Base-by-base conservation (phyloP, 2,113 vertebrate species). In the Brienomyrus brachyistius region DNA sequence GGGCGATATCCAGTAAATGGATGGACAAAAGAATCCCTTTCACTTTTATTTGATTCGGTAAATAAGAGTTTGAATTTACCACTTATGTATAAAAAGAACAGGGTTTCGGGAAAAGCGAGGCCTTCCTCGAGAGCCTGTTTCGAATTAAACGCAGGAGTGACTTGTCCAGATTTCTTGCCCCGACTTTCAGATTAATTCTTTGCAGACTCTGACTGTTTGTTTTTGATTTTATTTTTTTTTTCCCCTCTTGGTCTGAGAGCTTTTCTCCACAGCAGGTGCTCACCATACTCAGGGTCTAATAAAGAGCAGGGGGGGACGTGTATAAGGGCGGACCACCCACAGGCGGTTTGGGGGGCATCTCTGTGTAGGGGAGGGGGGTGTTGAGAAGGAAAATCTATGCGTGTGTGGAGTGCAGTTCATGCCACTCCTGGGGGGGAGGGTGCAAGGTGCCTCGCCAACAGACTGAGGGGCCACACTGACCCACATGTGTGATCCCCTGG, bases 181-280 rank as follows among this genome's bases (percentile, higher is more conserved):
- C 93, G 95, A 94, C 94, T 48, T 94, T 92, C 90, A 94, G 95
- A 96, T 95, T 94, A 96, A 95, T 95, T 94, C 91, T 94, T 94
- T 89, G 90, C 93, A 90, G 85, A 47, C 89, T n/a, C 35, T 66
- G 82, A 4, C 2, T 89, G 19, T 89, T 40, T 56, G 52, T 89
- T 84, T 89, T 35, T 88, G 43, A 51, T 45, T 31, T 77, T 9
- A 66, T 11, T 59, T 59, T 3, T 62, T 56, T 47, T 89, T 66
- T 62, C 50, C 52, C 40, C 5, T 90, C 35, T 3, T 19, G 74
- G 31, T 70, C 62, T 70, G 62, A 31, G n/a, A 70, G 31, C 62
- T 3, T 11, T 31, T 13, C n/a, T 23, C 23, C 35, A 94, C 86
- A 93, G 95, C 95, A 96, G 95, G 95, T 96, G 95, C 94, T 91